A percentile compares a stretch with the other conserved stretches of the same genome.
Conservation (phyloP, 2,113 vertebrate species). For the Otus sunia region DNA sequence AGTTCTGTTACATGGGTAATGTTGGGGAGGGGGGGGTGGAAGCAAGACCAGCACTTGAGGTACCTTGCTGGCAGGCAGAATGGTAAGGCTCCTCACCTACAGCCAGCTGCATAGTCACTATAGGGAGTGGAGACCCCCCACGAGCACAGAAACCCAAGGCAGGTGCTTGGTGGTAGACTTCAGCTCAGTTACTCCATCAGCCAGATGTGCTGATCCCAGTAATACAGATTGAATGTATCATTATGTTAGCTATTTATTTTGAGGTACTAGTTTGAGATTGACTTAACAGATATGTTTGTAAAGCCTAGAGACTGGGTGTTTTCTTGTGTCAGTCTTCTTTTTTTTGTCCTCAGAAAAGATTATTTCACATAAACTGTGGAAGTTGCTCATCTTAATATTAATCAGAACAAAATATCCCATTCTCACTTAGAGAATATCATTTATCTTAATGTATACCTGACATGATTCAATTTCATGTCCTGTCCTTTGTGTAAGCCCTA, state of each 20-base stretch:
- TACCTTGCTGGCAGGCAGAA: background rate
- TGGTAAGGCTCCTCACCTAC: background rate
- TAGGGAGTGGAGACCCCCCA: background rate
- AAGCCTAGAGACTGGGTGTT: background rate
- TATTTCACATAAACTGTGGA: background rate
- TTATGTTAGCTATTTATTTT: background rate
- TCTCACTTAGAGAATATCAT: background rate
- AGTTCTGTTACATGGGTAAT: background rate
- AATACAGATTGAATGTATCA: background rate
- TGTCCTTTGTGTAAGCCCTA: background rate
- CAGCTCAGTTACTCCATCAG: background rate
- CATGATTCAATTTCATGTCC: background rate
- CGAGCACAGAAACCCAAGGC: background rate
- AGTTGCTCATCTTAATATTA: background rate
- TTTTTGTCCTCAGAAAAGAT: background rate
- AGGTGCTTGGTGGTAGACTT: background rate
- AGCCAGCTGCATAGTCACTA: background rate
- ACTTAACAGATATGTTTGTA: background rate
- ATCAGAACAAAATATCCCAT: background rate
- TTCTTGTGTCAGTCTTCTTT: background rate
- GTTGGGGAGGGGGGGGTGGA: background rate
- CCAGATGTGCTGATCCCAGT: background rate
- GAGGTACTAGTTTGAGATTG: background rate
- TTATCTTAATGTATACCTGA: background rate
- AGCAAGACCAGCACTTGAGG: background rate